phyloP scores from a whole-genome alignment of 2,797 vertebrate species.

The Enteromius argenteus region DNA sequence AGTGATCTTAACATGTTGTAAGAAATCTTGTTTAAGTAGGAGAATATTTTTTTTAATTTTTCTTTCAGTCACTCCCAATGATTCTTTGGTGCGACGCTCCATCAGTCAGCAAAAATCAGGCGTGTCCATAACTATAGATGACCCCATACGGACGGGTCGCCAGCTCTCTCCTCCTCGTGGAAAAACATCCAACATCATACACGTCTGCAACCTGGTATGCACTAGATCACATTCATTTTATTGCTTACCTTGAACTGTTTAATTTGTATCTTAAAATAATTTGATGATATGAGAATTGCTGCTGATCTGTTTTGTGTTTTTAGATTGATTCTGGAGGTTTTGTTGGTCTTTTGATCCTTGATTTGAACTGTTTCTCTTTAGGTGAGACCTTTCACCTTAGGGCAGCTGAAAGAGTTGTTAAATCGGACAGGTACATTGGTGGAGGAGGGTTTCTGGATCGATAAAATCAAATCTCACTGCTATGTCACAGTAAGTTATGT shows the following conservation, averaged over 20 bases:
- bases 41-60: not conserved
- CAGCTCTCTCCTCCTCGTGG: conserved; percentile 87
- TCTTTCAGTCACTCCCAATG: conserved; percentile 82
- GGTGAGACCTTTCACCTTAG: conserved; percentile 92
- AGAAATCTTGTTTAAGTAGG: not conserved
- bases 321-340: not conserved
- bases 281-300: not conserved
- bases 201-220: conserved; percentile 90
- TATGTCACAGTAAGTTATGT: conserved; percentile 85
- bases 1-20: not conserved
- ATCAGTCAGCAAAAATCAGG: conserved; percentile 91
- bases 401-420: conserved; percentile 90
- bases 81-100: conserved; percentile 87
- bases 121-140: conserved; percentile 90
- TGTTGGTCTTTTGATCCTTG: not conserved
- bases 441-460: conserved; percentile 93
- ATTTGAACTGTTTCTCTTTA: conserved; percentile 55
- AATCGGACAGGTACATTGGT: conserved; percentile 85
- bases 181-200: conserved; percentile 87
- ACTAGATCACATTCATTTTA: not conserved
- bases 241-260: too few species aligned
- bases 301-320: not conserved
- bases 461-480: conserved; percentile 96
- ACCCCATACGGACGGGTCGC: conserved; percentile 84
- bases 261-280: not conserved